Conservation (phyloP, 2,888 invertebrate species). For the Agelastica alni region DNA sequence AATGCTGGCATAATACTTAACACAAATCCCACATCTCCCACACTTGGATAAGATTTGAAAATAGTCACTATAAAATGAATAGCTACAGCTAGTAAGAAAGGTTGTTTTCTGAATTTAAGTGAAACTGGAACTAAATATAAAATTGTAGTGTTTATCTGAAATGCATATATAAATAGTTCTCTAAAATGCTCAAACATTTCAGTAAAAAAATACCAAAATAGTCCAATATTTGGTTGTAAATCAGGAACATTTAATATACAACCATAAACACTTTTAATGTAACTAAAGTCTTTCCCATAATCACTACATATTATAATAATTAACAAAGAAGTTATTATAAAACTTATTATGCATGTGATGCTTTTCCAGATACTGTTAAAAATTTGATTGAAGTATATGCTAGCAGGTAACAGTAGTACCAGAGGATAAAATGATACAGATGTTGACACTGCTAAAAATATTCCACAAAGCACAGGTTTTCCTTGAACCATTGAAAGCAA, state of each 20-base stretch:
- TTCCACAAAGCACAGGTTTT: constrained; percentile 64
- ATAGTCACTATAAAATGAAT: constrained; percentile 83
- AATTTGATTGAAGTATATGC: constrained; percentile 68
- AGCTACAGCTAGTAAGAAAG: constrained; percentile 78
- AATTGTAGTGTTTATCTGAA: constrained; percentile 93
- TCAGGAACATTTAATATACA: constrained; percentile 87
- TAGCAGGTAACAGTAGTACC: constrained; percentile 80
- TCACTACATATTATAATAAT: constrained; percentile 35
- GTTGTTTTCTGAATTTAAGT: constrained; percentile 76
- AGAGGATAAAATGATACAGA: constrained; percentile 84
- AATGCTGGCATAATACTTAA: constrained; percentile 89
- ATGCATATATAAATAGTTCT: constrained; percentile 91
- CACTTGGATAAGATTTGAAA: constrained; percentile 95
- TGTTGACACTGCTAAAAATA: constrained; percentile 76
- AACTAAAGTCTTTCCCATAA: constrained; percentile 57
- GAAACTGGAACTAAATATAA: constrained; percentile 89
- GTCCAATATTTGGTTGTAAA: constrained; percentile 93
- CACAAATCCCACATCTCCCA: constrained; percentile 94
- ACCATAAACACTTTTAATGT: constrained; percentile 58
- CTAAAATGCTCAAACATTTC: constrained; percentile 99
- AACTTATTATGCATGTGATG: constrained; percentile 43
- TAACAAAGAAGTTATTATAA: constrained; percentile 31
- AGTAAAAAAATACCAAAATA: constrained; percentile 99
- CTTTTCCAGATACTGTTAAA: constrained; percentile 58
- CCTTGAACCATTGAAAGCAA: constrained; percentile 59